Conservation (phyloP, 2,797 vertebrate species). For the Anisognathus igniventris region DNA sequence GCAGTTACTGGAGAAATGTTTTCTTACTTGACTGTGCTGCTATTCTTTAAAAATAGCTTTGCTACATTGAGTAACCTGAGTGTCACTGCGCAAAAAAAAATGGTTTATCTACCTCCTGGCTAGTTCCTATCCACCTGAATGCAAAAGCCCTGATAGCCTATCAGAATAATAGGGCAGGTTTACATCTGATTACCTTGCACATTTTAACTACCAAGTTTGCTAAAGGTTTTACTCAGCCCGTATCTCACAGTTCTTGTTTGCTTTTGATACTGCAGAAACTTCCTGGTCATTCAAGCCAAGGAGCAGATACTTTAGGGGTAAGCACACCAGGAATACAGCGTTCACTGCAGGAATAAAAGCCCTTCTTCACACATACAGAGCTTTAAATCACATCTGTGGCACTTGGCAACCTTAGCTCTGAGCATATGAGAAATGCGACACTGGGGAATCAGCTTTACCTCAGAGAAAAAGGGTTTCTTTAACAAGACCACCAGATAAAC, state of each 20-base stretch:
- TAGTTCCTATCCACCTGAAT: neutral
- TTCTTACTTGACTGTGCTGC: neutral
- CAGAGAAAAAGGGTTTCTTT: neutral
- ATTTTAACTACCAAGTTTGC: conserved; percentile 55
- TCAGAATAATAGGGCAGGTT: conserved; percentile 13
- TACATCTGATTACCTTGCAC: conserved; percentile 34
- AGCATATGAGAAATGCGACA: fast-evolving
- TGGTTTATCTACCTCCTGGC: neutral
- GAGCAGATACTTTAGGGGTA: neutral
- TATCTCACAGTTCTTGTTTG: conserved; percentile 53
- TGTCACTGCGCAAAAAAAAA: neutral
- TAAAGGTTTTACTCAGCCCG: conserved; percentile 27
- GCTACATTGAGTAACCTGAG: neutral
- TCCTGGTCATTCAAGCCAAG: conserved; percentile 43
- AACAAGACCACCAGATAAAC: neutral
- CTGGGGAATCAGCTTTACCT: neutral
- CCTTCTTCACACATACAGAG: neutral
- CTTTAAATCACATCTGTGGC: neutral
- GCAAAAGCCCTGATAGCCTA: neutral
- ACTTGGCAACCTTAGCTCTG: neutral
- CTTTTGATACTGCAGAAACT: conserved; percentile 59
- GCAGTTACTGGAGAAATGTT: neutral
- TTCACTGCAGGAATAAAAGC: neutral
- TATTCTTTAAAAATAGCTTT: neutral
- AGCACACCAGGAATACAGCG: neutral